Percentiles rank a stretch among this genome's conserved stretches.
Evolutionary conservation across 2,888 invertebrate genomes (phyloP).

Genomic region (Drosophila nigricruria): DNA sequence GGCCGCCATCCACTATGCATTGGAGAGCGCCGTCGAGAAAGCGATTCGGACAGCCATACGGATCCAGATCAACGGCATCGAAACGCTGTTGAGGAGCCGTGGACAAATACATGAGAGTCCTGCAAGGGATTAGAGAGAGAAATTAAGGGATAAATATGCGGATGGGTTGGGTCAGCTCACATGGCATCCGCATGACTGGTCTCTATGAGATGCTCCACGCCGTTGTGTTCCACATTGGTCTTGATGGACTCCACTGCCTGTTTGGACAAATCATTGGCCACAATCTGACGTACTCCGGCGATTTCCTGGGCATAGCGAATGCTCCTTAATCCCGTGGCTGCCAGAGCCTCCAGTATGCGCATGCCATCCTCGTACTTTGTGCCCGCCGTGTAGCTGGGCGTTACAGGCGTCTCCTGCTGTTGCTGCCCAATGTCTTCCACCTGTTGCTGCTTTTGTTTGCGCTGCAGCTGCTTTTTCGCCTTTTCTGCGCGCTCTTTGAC

Average conservation of each 20-base stretch:
- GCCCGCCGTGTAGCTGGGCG: slow-evolving; percentile 62
- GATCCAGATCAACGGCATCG: slow-evolving; percentile 97
- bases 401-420: not conserved
- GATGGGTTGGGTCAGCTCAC: slow-evolving; percentile 86
- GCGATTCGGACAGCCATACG: slow-evolving; percentile 97
- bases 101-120: slow-evolving; percentile 94
- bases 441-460: slow-evolving; percentile 32
- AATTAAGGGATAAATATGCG: too few species aligned
- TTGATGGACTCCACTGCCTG: slow-evolving; percentile 95
- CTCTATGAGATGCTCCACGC: slow-evolving; percentile 90
- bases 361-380: slow-evolving; percentile 81
- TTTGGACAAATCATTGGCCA: slow-evolving; percentile 96
- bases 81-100: slow-evolving; percentile 89
- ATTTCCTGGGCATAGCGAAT: slow-evolving; percentile 98
- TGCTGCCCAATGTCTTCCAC: slow-evolving; percentile 7
- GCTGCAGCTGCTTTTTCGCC: slow-evolving; percentile 58
- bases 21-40: slow-evolving; percentile 97
- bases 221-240: slow-evolving; percentile 87
- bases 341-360: slow-evolving; percentile 94
- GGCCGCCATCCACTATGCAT: slow-evolving; percentile 91
- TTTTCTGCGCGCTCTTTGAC: slow-evolving; percentile 83
- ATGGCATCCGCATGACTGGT: slow-evolving; percentile 95
- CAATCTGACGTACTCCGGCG: slow-evolving; percentile 90
- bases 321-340: slow-evolving; percentile 97
- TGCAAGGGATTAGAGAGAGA: slow-evolving; percentile 77